Evolutionary conservation across 1,140 invertebrate species (phyloP), one percentile per base, ranked within the genome.

Genomic region (Amyelois transitella): DNA sequence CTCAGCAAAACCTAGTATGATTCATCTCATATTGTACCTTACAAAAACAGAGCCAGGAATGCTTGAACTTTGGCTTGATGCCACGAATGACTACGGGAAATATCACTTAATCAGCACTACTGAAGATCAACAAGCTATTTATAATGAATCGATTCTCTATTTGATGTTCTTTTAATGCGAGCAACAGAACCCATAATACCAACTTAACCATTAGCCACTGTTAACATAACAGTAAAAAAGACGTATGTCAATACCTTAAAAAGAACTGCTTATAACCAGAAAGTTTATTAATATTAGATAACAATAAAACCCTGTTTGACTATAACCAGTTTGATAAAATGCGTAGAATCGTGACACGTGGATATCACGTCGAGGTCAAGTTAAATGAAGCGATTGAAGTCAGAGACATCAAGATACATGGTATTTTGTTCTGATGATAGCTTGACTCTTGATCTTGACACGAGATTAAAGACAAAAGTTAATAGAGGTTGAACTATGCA

Each of bases 41-140:
- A 38, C 32, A 6, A 63, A 65, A 66, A 60, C 66, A 71, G 53
- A 54, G 49, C 62, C 56, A 68, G 64, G 69, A 73, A 79, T 80
- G 70, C 64, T 61, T 53, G 49, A 53, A 58, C 51, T 67, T 78
- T 83, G 80, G 80, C 80, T 60, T 19, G 18, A 21, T 21, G 75
- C 76, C 80, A 77, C 57, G 21, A 53, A 18, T 58, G 57, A 59
- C 51, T 61, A 58, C 53, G 61, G 69, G 56, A 74, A 75, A 67
- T 66, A 70, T 55, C 69, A 70, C 66, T 69, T 71, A 55, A 51
- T 68, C 68, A 66, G 54, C 60, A 67, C 60, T 70, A 2, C 32
- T 14, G 32, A 14, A 14, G 32, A 38, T 38, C 32, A 38, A 14
- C 32, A n/a, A 38, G n/a, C n/a, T 38, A 38, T 38, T 38, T 38